Evolutionary conservation across 2,797 vertebrate genomes (phyloP), one percentile per base, ranked within the genome.

Genomic region (Cyclopterus lumpus): DNA sequence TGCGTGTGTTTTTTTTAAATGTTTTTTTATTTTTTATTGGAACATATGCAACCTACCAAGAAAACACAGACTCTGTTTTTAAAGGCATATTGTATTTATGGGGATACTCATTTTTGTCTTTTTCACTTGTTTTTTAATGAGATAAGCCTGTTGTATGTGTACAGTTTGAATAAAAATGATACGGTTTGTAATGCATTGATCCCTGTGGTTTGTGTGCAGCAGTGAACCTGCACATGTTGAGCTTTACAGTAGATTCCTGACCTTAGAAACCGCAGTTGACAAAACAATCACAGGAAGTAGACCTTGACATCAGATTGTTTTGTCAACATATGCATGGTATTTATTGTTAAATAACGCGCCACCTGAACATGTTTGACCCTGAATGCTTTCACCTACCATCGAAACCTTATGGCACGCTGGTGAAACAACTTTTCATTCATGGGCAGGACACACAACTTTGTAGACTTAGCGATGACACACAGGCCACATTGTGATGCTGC

Each of bases 91-190:
- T 91, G 90, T 93, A 93, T 94, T 93, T 92, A 93, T 92, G 86
- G 85, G 87, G 86, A 81, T 88, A 86, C 81, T 92, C 95, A 95
- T 89, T 93, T 95, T 93, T 95, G 77, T 91, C 96, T 97, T 97
- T 96, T 90, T 80, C 73, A 96, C 93, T 79, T 91, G 81, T 91
- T 83, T 89, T 86, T 85, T 42, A 68, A 88, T 86, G 80, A 90
- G 87, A 89, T 84, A 91, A 82, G 82, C 88, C 92, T 92, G 90
- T 94, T 92, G 83, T 92, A 90, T 75, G 79, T 95, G 93, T 95
- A 95, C 95, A 95, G 93, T 94, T 94, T 92, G 89, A 96, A 95
- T 96, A 95, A 95, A 96, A 86, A 81, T 80, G 89, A 69, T 89
- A 89, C 89, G 91, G 92, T 95, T 95, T 95, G 86, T 92, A 87